Conservation (phyloP, 2,113 vertebrate species). For the Aythya baeri region DNA sequence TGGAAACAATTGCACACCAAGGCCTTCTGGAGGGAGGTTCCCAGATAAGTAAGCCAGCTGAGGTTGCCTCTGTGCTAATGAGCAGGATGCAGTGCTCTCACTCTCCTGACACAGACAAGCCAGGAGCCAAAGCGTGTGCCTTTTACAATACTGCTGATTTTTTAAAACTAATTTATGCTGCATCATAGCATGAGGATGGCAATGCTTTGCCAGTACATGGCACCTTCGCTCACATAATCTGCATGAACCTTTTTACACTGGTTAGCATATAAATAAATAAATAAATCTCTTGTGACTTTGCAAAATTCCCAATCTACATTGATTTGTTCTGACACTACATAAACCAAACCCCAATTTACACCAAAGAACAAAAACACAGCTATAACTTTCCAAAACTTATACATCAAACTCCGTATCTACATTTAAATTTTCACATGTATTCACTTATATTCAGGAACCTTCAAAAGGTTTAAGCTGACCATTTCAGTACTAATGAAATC, state of each 20-base stretch:
- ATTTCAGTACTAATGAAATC: background rate
- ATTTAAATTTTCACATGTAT: background rate
- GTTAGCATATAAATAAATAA: background rate
- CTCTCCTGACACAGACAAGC: background rate
- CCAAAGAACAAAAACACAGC: background rate
- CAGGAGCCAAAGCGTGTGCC: background rate
- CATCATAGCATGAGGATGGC: background rate
- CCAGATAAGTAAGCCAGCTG: background rate
- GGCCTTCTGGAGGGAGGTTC: background rate
- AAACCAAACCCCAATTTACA: background rate
- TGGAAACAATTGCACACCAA: background rate
- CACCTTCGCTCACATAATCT: background rate
- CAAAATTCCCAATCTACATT: background rate
- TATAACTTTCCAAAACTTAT: background rate
- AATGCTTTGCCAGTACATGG: background rate
- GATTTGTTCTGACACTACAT: background rate
- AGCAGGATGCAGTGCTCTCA: background rate
- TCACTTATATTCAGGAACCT: background rate
- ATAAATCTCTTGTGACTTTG: background rate
- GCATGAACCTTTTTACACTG: fast-evolving
- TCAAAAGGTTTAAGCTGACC: background rate
- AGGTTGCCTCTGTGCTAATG: background rate
- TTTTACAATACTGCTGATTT: background rate
- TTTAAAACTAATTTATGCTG: background rate
- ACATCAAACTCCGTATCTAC: background rate